Evolutionary conservation across 1,140 invertebrate species (phyloP).

Genomic region (Trissolcus basalis): DNA sequence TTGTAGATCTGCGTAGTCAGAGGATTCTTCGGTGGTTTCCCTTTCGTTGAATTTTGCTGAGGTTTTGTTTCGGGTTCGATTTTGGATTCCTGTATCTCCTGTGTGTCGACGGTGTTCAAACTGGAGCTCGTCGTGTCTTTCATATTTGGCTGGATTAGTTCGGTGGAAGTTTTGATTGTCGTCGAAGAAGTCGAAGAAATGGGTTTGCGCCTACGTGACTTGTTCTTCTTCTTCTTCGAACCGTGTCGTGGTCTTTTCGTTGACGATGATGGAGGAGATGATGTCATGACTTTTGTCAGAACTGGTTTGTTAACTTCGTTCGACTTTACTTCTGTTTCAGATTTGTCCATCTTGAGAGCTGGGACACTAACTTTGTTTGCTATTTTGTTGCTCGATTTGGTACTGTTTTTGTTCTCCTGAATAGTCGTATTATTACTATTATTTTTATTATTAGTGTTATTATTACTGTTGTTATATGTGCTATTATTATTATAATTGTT

Average conservation of each 20-base stretch:
- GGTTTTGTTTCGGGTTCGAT: conserved; percentile 74
- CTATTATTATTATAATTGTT: no score
- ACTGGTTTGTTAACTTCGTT: conserved; percentile 31
- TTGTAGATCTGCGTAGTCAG: conserved; percentile 86
- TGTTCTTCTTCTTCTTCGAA: conserved; percentile 79
- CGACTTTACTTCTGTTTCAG: conserved; percentile 9
- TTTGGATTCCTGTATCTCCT: conserved; percentile 68
- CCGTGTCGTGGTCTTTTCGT: conserved; percentile 73
- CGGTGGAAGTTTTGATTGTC: conserved; percentile 41
- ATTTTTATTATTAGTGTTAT: no score
- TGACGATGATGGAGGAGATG: conserved; percentile 25
- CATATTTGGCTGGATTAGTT: conserved; percentile 37
- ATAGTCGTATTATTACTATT: no score
- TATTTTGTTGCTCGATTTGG: background rate
- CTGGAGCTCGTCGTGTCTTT: background rate
- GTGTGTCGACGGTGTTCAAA: background rate
- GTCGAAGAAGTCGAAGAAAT: conserved; percentile 55
- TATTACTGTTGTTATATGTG: no score
- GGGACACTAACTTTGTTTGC: background rate
- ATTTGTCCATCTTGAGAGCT: background rate
- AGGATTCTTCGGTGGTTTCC: conserved; percentile 76
- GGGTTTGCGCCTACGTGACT: conserved; percentile 77
- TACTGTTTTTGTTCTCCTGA: background rate
- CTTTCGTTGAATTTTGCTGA: conserved; percentile 66
- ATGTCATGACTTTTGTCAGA: conserved; percentile 60